Evolutionary conservation across 2,888 invertebrate species (phyloP).

Genomic region (Mimachlamys varia): DNA sequence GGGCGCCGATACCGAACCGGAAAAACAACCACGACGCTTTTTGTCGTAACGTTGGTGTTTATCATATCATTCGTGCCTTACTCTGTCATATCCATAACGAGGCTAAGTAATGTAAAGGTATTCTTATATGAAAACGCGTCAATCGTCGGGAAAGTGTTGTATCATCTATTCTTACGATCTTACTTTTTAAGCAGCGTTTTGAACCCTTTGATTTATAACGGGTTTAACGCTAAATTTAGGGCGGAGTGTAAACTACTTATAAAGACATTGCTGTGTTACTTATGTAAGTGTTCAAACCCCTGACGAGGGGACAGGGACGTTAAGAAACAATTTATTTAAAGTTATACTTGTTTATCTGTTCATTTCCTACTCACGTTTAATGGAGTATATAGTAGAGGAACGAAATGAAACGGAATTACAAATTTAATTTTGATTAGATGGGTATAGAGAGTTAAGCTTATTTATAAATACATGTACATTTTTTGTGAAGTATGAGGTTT

Average conservation of each 20-base stretch:
- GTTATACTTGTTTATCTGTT: neutral
- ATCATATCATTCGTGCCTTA: slow-evolving; percentile 67
- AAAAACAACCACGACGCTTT: slow-evolving; percentile 64
- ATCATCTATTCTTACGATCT: slow-evolving; percentile 62
- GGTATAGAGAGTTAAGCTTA: too few relatives aligned
- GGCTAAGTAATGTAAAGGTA: slow-evolving; percentile 54
- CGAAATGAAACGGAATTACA: too few relatives aligned
- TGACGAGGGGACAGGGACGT: neutral
- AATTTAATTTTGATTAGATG: too few relatives aligned
- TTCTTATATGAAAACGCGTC: slow-evolving; percentile 50
- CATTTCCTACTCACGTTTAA: too few relatives aligned
- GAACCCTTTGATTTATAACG: slow-evolving; percentile 65
- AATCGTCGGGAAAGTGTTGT: slow-evolving; percentile 53
- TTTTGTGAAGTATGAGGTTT: too few relatives aligned
- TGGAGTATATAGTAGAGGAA: too few relatives aligned
- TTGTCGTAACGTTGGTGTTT: slow-evolving; percentile 63
- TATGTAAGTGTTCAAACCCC: neutral
- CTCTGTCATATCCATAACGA: slow-evolving; percentile 59
- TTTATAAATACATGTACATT: too few relatives aligned
- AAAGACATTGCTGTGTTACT: neutral
- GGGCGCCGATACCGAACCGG: slow-evolving; percentile 44
- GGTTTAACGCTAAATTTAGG: slow-evolving; percentile 50
- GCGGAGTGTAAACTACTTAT: slow-evolving; percentile 39
- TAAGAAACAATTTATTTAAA: neutral
- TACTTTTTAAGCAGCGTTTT: slow-evolving; percentile 64